These are phyloP conservation scores for Stenolophus ochropezus DNA, from an alignment of 2,888 invertebrate genomes.

Conservation along the genomic window DNA sequence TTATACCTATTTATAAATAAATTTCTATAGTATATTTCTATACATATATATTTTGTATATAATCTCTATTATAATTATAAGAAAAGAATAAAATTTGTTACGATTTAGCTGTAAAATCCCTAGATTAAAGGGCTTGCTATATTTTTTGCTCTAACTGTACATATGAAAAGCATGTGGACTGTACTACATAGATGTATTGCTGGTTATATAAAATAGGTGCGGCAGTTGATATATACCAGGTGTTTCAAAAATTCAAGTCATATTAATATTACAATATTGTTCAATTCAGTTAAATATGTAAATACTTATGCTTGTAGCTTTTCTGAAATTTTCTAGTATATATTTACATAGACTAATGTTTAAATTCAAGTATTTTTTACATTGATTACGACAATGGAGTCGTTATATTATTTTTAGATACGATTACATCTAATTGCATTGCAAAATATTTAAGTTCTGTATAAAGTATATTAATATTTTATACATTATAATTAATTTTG, in stretches of 20 bases:
- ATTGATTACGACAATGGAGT: too few species aligned
- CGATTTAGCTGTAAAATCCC: neutral
- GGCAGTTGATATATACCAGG: neutral
- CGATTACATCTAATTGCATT: neutral
- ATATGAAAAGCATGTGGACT: neutral
- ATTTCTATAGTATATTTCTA: neutral
- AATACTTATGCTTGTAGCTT: too few species aligned
- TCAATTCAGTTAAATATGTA: too few species aligned
- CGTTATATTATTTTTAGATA: too few species aligned
- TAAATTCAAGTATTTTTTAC: too few species aligned
- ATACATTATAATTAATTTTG: slow-evolving; percentile 15
- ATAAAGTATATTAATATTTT: neutral
- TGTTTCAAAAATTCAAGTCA: neutral
- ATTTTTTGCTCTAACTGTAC: slow-evolving; percentile 4
- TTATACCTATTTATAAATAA: neutral
- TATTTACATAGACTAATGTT: too few species aligned
- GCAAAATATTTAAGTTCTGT: neutral
- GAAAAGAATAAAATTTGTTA: neutral
- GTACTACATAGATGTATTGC: neutral
- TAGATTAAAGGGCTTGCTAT: neutral
- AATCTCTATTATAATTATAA: neutral
- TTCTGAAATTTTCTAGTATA: too few species aligned
- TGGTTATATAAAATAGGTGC: slow-evolving; percentile 24
- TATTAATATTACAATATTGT: too few species aligned
- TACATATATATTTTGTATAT: neutral